phyloP scores from a whole-genome alignment of 35 echinoderm and acorn worm genomes.

The Ophiothrix spiculata region DNA sequence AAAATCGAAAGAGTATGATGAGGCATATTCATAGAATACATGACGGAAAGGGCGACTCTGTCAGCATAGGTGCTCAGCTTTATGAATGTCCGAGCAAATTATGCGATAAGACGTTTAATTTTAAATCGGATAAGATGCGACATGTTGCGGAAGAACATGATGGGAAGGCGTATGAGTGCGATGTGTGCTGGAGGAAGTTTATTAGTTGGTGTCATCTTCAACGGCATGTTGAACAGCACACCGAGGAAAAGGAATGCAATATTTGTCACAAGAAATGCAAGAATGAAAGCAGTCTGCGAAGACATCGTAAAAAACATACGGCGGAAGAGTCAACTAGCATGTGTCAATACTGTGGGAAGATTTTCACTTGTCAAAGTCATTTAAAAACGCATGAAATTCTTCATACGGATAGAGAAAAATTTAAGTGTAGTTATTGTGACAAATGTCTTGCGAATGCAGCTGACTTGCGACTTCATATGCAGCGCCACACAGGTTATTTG shows the following conservation, averaged over 20 bases:
- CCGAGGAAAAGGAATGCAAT: background rate
- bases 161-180: background rate
- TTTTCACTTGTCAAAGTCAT: background rate
- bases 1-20: background rate
- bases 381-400: background rate
- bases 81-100: background rate
- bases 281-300: background rate
- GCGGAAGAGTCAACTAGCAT: background rate
- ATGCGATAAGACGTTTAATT: background rate
- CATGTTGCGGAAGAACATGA: background rate
- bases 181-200: background rate
- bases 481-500: background rate
- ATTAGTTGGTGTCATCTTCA: background rate
- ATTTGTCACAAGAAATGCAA: background rate
- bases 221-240: background rate
- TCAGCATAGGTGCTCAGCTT: background rate
- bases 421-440: background rate
- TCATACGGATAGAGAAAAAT: background rate
- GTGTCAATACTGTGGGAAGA: background rate
- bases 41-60: background rate
- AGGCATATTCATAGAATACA: background rate
- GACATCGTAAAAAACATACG: background rate
- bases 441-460: background rate
- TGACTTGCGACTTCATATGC: background rate
- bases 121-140: background rate